Evolutionary conservation across 2,888 invertebrate species (phyloP).

Genomic region (Galerucella calmariensis): DNA sequence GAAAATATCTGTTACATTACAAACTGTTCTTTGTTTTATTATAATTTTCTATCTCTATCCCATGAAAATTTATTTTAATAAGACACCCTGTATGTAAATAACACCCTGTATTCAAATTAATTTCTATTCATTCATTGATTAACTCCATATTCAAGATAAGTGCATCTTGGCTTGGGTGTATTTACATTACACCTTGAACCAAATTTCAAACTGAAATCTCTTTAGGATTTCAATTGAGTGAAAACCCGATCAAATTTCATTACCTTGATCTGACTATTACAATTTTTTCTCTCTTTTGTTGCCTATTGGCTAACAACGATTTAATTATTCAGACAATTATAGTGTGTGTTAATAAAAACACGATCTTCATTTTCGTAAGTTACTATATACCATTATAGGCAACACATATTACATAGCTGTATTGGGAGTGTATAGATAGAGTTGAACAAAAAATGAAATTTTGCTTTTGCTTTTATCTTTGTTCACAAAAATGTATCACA

Average conservation of each 20-base stretch:
- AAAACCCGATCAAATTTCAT: constrained; percentile 26
- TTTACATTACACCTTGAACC: constrained; percentile 19
- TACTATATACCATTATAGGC: background rate
- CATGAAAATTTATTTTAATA: background rate
- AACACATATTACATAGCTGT: background rate
- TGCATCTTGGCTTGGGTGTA: background rate
- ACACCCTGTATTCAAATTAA: too few species aligned
- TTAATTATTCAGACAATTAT: constrained; percentile 4
- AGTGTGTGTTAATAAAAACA: background rate
- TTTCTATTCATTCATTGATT: too few species aligned
- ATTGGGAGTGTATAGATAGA: background rate
- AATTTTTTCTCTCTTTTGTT: constrained; percentile 15
- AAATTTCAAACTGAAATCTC: background rate
- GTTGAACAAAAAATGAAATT: too few species aligned
- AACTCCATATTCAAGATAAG: background rate
- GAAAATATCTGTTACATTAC: constrained; percentile 11
- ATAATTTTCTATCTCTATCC: background rate
- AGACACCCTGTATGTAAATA: background rate
- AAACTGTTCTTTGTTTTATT: constrained; percentile 1
- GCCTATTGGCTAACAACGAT: constrained; percentile 1
- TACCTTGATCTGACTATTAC: constrained; percentile 18
- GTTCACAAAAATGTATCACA: too few species aligned
- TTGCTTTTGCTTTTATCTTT: too few species aligned
- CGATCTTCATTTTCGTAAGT: too few species aligned
- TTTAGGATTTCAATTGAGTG: constrained; percentile 5